Base-by-base conservation (phyloP, 2,888 invertebrate genomes). In the Lasioglossum marginatum region DNA sequence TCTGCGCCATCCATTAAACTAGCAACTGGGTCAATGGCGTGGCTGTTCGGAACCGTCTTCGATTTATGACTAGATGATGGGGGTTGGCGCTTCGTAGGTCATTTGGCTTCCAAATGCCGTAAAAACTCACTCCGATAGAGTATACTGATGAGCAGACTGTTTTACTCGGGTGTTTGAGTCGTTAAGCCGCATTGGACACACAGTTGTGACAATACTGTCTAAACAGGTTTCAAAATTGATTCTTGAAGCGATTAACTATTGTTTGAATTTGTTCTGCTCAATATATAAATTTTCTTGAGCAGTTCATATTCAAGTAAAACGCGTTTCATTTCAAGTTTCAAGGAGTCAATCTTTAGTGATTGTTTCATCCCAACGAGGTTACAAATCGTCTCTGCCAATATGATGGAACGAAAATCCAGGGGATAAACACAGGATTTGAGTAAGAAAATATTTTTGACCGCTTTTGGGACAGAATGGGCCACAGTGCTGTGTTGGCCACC, bases 1-100 rank as follows among this genome's bases (percentile, higher is more conserved):
- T 66, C 66, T 23, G 34, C 83, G 81, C 81, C 84, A 83, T 81
- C 81, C 83, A 87, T 89, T 88, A 88, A 63, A 63, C 16, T 60
- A 85, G 85, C 88, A 93, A 92, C 91, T 92, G 89, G 92, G 92
- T 92, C 92, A 92, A 85, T 80, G 81, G 66, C 84, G 85, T n/a
- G 52, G 52, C 48, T 70, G 27, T 68, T 71, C 75, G 57, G 77
- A 31, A 70, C 68, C 76, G 82, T 88, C 79, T 88, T 0, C 16
- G 84, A 86, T 86, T 88, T 88, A 88, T 79, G 86, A 79, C 45
- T 45, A 1, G 66, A 6, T 31, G 14, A 27, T 60, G 27, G 60
- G 27, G 27, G 27, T 16, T 60, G 27, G 27, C 27, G 27, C 27
- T 27, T 60, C 27, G 14, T 14, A 1, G 27, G 27, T 16, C 27